phyloP scores from a whole-genome alignment of 1,140 invertebrate species.

The Apis florea region DNA sequence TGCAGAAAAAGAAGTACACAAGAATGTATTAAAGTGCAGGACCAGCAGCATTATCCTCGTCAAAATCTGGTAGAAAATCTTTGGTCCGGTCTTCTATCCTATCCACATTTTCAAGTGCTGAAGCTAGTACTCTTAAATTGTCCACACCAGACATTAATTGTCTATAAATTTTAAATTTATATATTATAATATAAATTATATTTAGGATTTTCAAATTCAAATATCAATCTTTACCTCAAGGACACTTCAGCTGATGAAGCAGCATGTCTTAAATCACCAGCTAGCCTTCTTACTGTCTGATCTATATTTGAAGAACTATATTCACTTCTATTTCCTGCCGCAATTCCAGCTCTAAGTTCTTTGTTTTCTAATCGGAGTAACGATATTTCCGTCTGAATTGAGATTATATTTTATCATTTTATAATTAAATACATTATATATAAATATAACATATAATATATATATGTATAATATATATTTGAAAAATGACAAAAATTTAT shows the following conservation, averaged over 20 bases:
- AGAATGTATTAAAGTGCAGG: slow-evolving; percentile 75
- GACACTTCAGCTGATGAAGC: slow-evolving; percentile 85
- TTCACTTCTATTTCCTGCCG: slow-evolving; percentile 63
- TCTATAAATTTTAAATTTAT: slow-evolving; percentile 73
- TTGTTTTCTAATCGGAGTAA: slow-evolving; percentile 77
- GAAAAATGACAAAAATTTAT: neutral
- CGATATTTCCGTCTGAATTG: slow-evolving; percentile 78
- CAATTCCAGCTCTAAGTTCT: slow-evolving; percentile 71
- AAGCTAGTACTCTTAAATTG: slow-evolving; percentile 84
- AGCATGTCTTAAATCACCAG: slow-evolving; percentile 82
- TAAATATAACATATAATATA: no score
- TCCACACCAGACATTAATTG: slow-evolving; percentile 85
- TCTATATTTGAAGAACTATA: slow-evolving; percentile 63
- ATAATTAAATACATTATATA: neutral
- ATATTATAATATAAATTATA: slow-evolving; percentile 14
- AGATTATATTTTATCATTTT: slow-evolving; percentile 24
- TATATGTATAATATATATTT: neutral
- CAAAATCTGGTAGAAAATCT: slow-evolving; percentile 80
- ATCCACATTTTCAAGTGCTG: slow-evolving; percentile 81
- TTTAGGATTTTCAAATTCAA: neutral
- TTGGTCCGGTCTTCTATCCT: slow-evolving; percentile 81
- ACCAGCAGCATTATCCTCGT: slow-evolving; percentile 79
- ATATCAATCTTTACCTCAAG: slow-evolving; percentile 79
- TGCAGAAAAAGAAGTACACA: slow-evolving; percentile 28
- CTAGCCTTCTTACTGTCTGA: slow-evolving; percentile 75